phyloP scores from a whole-genome alignment of 2,888 invertebrate species.

The Eurois occulta region DNA sequence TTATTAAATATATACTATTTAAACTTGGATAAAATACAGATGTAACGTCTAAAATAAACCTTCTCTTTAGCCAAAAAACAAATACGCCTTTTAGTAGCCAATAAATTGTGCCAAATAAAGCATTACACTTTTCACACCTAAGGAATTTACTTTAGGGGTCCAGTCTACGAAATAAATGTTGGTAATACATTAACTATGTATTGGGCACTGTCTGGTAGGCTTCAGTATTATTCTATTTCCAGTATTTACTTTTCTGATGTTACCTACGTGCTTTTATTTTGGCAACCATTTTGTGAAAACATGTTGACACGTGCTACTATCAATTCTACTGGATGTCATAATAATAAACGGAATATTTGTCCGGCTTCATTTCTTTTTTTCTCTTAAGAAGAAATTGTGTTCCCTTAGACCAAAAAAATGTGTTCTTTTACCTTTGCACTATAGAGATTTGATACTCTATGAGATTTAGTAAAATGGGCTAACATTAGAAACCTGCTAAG shows the following conservation, averaged over 20 bases:
- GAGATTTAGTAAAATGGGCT: background rate
- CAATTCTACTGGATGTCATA: too few species aligned
- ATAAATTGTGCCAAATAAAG: constrained; percentile 51
- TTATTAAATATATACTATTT: background rate
- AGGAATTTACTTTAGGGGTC: constrained; percentile 45
- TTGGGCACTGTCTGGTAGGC: constrained; percentile 38
- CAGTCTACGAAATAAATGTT: constrained; percentile 56
- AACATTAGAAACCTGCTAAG: background rate
- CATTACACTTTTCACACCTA: constrained; percentile 56
- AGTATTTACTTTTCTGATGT: constrained; percentile 4
- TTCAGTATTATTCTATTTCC: constrained; percentile 28
- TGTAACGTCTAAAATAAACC: constrained; percentile 30
- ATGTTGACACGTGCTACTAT: background rate
- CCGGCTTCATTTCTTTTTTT: background rate
- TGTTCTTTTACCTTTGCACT: too few species aligned
- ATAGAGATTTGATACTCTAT: background rate
- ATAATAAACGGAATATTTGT: background rate
- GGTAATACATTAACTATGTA: constrained; percentile 63
- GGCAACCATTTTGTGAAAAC: background rate
- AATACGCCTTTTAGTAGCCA: constrained; percentile 43
- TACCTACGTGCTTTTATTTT: constrained; percentile 25
- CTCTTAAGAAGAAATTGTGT: too few species aligned
- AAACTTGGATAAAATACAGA: background rate
- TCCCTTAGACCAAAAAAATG: too few species aligned
- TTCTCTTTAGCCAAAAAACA: constrained; percentile 22